Evolutionary conservation across 2,888 invertebrate genomes (phyloP).

Genomic region (Xestobium rufovillosum): DNA sequence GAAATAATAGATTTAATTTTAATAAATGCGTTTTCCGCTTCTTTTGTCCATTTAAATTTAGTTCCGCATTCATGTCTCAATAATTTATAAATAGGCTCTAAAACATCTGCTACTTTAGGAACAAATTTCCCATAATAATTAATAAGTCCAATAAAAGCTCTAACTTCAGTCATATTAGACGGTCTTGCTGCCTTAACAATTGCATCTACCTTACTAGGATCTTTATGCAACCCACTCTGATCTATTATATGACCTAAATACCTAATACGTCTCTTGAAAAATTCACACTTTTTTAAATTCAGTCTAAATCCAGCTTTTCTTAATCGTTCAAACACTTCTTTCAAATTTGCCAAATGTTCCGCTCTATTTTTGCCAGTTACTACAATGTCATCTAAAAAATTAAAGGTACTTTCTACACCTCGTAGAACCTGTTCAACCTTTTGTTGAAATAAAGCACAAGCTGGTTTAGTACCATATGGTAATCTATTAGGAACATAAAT

Average conservation of each 20-base stretch:
- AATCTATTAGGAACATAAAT: background rate
- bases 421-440: too few species aligned
- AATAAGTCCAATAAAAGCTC: background rate
- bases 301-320: background rate
- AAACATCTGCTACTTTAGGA: constrained; percentile 1
- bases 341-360: background rate
- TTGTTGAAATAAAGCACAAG: too few species aligned
- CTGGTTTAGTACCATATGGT: constrained; percentile 2
- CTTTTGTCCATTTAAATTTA: background rate
- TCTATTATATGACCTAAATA: constrained; percentile 16
- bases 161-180: background rate
- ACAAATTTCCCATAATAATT: background rate
- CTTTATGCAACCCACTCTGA: background rate
- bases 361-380: too few species aligned
- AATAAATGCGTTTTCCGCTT: constrained; percentile 4
- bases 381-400: too few species aligned
- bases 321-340: background rate
- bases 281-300: background rate
- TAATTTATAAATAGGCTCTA: constrained; percentile 4
- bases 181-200: background rate
- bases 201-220: background rate
- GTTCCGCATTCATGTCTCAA: background rate
- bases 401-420: too few species aligned
- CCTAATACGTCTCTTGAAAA: background rate
- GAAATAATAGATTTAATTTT: constrained; percentile 15